A percentile compares a stretch with the other conserved stretches of the same genome.
Conservation (phyloP, 2,113 vertebrate genomes). For the Poecilia latipinna region DNA sequence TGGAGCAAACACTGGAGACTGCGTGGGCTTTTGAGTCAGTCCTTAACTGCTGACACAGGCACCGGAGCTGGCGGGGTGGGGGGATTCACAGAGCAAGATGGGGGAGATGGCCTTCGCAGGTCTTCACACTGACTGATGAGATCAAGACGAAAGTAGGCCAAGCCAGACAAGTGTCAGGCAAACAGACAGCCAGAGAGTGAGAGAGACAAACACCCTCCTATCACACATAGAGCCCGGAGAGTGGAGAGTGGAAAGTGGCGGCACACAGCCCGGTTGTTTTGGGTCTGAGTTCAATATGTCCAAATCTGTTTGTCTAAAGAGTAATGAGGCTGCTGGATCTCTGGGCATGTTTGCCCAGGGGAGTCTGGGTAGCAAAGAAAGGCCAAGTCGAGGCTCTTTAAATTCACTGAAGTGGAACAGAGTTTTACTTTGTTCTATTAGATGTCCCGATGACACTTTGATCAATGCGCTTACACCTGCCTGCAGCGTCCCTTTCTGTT, state of each 20-base stretch:
- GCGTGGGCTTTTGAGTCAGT: conserved; percentile 64
- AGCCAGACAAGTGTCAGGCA: conserved; percentile 74
- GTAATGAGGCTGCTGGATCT: conserved; percentile 60
- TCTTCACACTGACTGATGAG: conserved; percentile 74
- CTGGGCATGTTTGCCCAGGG: conserved; percentile 45
- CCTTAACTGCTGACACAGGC: conserved; percentile 76
- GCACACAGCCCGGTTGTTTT: conserved; percentile 53
- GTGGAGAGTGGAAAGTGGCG: conserved; percentile 46
- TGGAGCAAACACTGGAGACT: conserved; percentile 38
- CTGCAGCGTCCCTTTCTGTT: conserved; percentile 54
- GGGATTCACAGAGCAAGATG: conserved; percentile 53
- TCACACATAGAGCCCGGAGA: conserved; percentile 53
- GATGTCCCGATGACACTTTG: conserved; percentile 67
- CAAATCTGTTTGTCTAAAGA: conserved; percentile 72
- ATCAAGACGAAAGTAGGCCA: conserved; percentile 75
- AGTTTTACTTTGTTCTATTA: conserved; percentile 55
- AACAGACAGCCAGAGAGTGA: conserved; percentile 59
- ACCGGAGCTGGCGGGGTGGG: conserved; percentile 50
- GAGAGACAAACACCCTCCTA: conserved; percentile 64
- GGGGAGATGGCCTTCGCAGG: conserved; percentile 73
- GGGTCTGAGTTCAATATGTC: conserved; percentile 70
- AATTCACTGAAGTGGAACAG: conserved; percentile 57
- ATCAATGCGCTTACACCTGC: conserved; percentile 65
- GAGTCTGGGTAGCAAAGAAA: conserved; percentile 36
- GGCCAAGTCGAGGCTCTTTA: conserved; percentile 48